A percentile compares a stretch with the other conserved stretches of the same genome.
phyloP scores from a whole-genome alignment of 2,888 invertebrate species.

The Mythimna vitellina region DNA sequence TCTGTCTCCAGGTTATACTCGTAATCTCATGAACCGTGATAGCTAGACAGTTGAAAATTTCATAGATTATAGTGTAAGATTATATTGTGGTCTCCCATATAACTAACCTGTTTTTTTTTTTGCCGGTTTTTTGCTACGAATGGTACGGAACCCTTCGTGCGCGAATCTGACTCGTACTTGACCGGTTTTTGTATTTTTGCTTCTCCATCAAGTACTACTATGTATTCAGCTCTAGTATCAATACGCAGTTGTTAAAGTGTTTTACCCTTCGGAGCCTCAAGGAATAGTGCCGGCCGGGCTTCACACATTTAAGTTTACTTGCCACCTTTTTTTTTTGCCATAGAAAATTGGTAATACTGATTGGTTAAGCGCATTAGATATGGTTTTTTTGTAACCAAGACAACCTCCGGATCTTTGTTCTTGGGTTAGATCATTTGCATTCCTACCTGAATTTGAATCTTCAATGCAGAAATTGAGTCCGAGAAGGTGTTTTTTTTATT shows the following conservation, averaged over 20 bases:
- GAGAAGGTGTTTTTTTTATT: too few species aligned
- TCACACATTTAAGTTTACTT: not conserved
- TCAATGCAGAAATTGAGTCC: too few species aligned
- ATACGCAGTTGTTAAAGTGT: conserved; percentile 1
- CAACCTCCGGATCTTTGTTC: not conserved
- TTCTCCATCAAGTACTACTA: not conserved
- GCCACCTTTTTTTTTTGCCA: not conserved
- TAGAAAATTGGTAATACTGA: not conserved
- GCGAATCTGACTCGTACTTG: too few species aligned
- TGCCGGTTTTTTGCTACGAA: too few species aligned
- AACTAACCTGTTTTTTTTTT: too few species aligned
- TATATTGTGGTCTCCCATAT: too few species aligned
- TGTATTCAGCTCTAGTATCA: conserved; percentile 9
- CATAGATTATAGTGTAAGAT: too few species aligned
- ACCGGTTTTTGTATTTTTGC: not conserved
- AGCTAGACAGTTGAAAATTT: too few species aligned
- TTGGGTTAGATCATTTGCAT: not conserved
- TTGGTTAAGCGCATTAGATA: not conserved
- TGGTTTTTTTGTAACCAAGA: not conserved
- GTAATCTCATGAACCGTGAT: too few species aligned
- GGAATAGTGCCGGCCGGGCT: not conserved
- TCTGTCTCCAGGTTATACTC: too few species aligned
- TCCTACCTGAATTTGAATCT: not conserved
- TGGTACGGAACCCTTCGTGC: too few species aligned
- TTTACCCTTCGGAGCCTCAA: conserved; percentile 39